These are phyloP conservation scores for Periophthalmus modestus DNA, from an alignment of 2,113 vertebrate genomes.

Conservation along the genomic window DNA sequence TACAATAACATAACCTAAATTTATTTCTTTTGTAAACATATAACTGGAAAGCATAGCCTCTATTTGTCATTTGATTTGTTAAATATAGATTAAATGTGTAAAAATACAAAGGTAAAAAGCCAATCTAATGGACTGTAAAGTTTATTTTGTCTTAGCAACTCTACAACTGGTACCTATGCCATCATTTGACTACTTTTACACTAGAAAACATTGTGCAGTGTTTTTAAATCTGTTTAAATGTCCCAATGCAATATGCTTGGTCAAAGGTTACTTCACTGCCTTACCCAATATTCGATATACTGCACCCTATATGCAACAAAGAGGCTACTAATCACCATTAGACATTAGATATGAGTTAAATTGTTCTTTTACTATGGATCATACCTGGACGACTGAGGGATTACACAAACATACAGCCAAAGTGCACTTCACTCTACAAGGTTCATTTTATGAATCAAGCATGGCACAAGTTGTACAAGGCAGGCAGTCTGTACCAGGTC, in stretches of 20 bases:
- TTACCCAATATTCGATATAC: too few relatives aligned
- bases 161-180: too few relatives aligned
- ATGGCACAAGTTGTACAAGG: background rate
- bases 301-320: too few relatives aligned
- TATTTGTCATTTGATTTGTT: background rate
- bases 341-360: too few relatives aligned
- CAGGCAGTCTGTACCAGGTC: conserved; percentile 53
- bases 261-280: background rate
- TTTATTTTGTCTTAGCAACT: too few relatives aligned
- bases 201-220: too few relatives aligned
- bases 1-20: conserved; percentile 5
- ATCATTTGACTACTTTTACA: too few relatives aligned
- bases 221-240: background rate
- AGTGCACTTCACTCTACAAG: background rate
- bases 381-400: too few relatives aligned
- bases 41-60: background rate
- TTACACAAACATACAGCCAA: too few relatives aligned
- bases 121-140: too few relatives aligned
- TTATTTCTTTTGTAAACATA: background rate
- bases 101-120: background rate
- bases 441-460: background rate
- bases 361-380: too few relatives aligned
- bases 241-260: background rate
- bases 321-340: too few relatives aligned
- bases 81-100: background rate